A percentile compares a stretch with the other conserved stretches of the same genome.
Evolutionary conservation across 2,113 vertebrate genomes (phyloP).

Genomic region (Apodemus sylvaticus): DNA sequence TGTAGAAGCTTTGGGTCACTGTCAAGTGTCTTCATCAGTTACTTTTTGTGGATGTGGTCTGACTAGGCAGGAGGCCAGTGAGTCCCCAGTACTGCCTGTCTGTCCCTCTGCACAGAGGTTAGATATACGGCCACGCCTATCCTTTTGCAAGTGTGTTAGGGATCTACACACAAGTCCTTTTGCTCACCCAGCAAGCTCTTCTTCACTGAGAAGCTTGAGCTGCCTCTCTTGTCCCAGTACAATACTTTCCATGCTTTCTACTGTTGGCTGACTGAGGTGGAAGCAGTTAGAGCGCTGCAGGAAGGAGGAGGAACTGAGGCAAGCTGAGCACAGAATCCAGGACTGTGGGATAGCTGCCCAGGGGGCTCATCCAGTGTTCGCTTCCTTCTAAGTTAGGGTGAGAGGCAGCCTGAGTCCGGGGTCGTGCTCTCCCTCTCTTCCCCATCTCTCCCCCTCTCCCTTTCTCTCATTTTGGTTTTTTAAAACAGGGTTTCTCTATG

Average conservation of each 20-base stretch:
- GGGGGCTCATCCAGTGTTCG: not conserved
- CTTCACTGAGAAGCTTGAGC: not conserved
- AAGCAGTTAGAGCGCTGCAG: not conserved
- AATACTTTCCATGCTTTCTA: not conserved
- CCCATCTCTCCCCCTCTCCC: accelerated
- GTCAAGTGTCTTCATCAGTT: not conserved
- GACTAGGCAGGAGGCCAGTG: not conserved
- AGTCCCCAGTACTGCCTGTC: not conserved
- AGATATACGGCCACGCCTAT: not conserved
- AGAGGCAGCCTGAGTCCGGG: not conserved
- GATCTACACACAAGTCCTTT: not conserved
- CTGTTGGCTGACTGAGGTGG: not conserved
- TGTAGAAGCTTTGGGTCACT: not conserved
- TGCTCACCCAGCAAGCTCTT: not conserved
- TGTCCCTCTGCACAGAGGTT: not conserved
- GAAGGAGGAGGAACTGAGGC: not conserved
- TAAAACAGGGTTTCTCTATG: not conserved
- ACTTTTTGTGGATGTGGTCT: not conserved
- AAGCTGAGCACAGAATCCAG: not conserved
- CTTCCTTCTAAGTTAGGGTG: not conserved
- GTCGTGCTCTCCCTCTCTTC: too few relatives aligned
- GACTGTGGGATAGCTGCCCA: not conserved
- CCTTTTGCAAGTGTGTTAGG: not conserved
- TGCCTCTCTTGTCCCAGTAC: too few relatives aligned
- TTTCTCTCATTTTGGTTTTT: not conserved